phyloP scores from a whole-genome alignment of 2,797 vertebrate genomes.

The Garrulus glandarius region DNA sequence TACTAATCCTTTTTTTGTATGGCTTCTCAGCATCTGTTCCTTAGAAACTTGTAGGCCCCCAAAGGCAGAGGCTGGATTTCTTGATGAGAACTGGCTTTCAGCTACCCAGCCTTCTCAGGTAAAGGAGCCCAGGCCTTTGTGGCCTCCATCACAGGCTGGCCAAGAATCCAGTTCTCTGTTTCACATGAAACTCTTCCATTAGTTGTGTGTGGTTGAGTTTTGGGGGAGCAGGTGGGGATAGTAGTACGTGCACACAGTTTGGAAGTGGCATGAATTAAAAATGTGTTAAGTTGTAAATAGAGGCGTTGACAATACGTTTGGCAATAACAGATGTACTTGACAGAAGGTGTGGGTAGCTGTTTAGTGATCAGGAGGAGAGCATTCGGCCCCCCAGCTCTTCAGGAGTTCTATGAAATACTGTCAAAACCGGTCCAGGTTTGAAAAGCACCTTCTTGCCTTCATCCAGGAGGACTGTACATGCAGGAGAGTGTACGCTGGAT shows the following conservation, averaged over 20 bases:
- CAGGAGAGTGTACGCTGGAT: background rate
- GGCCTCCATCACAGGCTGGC: background rate
- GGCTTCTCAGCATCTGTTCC: background rate
- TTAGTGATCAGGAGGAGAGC: constrained; percentile 39
- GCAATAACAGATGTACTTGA: constrained; percentile 66
- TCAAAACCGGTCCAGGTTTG: background rate
- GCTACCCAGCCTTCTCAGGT: background rate
- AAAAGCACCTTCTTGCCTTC: background rate
- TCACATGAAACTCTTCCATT: background rate
- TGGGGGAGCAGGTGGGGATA: constrained; percentile 9
- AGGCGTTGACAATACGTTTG: constrained; percentile 58
- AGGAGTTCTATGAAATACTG: constrained; percentile 7
- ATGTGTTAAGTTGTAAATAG: constrained; percentile 73
- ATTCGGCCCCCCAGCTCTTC: background rate
- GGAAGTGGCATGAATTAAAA: constrained; percentile 63
- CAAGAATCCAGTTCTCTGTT: background rate
- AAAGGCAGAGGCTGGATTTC: background rate
- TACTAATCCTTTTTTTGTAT: background rate
- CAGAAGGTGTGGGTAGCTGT: constrained; percentile 65
- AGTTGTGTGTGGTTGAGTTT: background rate
- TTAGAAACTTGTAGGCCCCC: background rate
- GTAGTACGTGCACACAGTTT: constrained; percentile 47
- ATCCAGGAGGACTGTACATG: background rate
- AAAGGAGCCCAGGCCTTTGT: background rate
- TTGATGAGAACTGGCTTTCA: background rate